A percentile compares a stretch with the other conserved stretches of the same genome.
phyloP scores from a whole-genome alignment of 2,888 invertebrate species.

The Torymus aiolomorphi region DNA sequence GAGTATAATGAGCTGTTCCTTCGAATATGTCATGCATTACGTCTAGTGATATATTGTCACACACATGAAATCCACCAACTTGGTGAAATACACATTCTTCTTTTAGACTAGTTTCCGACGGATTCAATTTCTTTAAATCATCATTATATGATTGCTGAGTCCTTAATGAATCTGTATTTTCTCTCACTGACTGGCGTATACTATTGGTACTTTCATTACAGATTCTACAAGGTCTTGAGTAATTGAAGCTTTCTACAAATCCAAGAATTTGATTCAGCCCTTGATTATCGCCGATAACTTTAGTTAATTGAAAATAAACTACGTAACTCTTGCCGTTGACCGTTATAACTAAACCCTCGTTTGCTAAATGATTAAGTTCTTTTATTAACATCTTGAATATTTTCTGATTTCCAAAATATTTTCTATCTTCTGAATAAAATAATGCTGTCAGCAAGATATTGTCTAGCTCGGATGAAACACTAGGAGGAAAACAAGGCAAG shows the following conservation, averaged over 20 bases:
- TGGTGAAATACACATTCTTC: constrained; percentile 32
- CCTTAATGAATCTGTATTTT: constrained; percentile 25
- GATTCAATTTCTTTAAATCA: constrained; percentile 23
- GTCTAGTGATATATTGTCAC: constrained; percentile 36
- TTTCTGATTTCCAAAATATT: constrained; percentile 29
- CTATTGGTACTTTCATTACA: constrained; percentile 16
- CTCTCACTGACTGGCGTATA: constrained; percentile 19
- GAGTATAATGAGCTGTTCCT: constrained; percentile 36
- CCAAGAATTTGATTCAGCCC: constrained; percentile 49
- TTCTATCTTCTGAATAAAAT: constrained; percentile 41
- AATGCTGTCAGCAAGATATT: constrained; percentile 41
- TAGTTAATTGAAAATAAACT: constrained; percentile 40
- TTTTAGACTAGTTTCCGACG: neutral
- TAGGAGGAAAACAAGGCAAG: constrained; percentile 21
- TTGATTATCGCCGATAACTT: constrained; percentile 30
- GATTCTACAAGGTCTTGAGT: constrained; percentile 42
- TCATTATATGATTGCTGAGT: constrained; percentile 18
- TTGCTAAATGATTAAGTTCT: constrained; percentile 44
- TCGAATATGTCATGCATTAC: constrained; percentile 51
- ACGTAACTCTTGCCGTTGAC: constrained; percentile 22
- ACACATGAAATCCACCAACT: constrained; percentile 38
- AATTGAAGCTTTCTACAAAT: constrained; percentile 40
- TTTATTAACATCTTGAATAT: constrained; percentile 31
- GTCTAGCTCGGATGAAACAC: constrained; percentile 30
- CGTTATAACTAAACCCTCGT: constrained; percentile 32